Evolutionary conservation across 1,140 invertebrate genomes (phyloP).

Genomic region (Aporrectodea caliginosa): DNA sequence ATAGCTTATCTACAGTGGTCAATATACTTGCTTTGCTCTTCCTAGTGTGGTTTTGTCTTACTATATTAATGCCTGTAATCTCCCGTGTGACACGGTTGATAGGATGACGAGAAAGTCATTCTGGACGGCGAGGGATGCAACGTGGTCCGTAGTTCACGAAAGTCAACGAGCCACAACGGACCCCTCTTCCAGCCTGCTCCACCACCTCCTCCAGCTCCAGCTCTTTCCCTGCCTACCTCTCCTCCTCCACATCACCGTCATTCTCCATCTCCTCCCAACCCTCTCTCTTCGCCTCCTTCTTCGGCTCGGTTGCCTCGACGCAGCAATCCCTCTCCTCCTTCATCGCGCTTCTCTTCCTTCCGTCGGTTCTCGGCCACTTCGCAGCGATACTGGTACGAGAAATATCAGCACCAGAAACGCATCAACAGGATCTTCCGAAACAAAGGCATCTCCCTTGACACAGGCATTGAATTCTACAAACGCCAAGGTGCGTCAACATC

Average conservation of each 20-base stretch:
- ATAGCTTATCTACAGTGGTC: too few relatives aligned
- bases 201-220: neutral
- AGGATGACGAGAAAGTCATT: too few relatives aligned
- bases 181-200: too few relatives aligned
- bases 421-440: neutral
- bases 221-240: neutral
- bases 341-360: neutral
- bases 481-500: neutral
- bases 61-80: too few relatives aligned
- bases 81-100: too few relatives aligned
- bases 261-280: neutral
- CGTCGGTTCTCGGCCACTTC: neutral
- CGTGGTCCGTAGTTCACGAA: neutral
- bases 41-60: too few relatives aligned
- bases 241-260: neutral
- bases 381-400: neutral
- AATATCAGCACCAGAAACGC: neutral
- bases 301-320: too few relatives aligned
- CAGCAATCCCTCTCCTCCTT: neutral
- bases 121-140: too few relatives aligned
- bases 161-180: too few relatives aligned
- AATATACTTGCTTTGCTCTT: too few relatives aligned
- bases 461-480: conserved; percentile 21
- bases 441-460: conserved; percentile 17
- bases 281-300: neutral